A percentile compares a stretch with the other conserved stretches of the same genome.
These are phyloP conservation scores for Embiotoca jacksoni DNA, from an alignment of 2,113 vertebrate genomes.

Conservation along the genomic window DNA sequence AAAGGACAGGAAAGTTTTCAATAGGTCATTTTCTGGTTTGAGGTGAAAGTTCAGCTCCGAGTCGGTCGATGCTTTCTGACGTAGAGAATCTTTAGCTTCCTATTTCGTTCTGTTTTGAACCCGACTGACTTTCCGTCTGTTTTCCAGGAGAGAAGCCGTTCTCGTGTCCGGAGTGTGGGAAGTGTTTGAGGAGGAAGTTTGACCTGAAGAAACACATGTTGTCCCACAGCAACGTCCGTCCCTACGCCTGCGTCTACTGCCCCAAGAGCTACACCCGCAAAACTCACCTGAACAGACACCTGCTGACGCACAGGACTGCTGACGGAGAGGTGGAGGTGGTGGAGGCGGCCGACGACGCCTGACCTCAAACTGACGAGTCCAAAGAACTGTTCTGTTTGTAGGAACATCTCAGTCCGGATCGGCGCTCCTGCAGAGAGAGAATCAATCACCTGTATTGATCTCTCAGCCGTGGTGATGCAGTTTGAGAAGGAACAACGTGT, in stretches of 20 bases:
- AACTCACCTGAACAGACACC: conserved; percentile 81
- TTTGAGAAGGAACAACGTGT: no score
- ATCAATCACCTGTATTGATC: no score
- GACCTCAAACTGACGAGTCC: not conserved
- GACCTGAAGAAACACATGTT: conserved; percentile 82
- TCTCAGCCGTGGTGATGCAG: no score
- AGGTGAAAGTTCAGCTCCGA: no score
- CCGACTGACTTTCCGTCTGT: not conserved
- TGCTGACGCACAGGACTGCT: conserved; percentile 64
- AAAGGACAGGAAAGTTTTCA: no score
- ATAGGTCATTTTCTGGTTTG: no score
- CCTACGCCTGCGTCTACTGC: conserved; percentile 73
- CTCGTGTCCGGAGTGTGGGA: conserved; percentile 79
- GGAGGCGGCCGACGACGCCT: not conserved
- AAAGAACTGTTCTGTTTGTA: no score
- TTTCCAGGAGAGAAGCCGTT: conserved; percentile 78
- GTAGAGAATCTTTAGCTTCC: no score
- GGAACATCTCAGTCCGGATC: no score
- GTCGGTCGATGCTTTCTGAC: no score
- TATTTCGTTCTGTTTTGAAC: not conserved
- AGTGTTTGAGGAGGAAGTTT: conserved; percentile 77
- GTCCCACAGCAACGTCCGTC: conserved; percentile 77
- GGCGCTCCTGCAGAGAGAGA: no score
- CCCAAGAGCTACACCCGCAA: conserved; percentile 82
- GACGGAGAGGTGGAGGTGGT: not conserved